A percentile compares a stretch with the other conserved stretches of the same genome.
These are phyloP conservation scores for Microplitis deprimator DNA, from an alignment of 2,888 invertebrate genomes.

Conservation along the genomic window DNA sequence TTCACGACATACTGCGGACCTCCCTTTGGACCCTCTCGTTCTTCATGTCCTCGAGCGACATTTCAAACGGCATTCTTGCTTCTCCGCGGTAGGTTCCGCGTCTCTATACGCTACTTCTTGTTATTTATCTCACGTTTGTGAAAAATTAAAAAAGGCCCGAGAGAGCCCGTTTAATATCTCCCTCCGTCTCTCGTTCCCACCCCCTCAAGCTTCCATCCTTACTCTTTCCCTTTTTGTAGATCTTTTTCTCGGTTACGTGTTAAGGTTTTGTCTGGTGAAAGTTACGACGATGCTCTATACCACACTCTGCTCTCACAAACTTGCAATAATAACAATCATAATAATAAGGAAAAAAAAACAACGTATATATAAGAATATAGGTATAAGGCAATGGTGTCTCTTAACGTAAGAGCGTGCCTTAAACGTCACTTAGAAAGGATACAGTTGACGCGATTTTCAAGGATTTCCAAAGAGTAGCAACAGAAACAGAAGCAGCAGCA, in stretches of 20 bases:
- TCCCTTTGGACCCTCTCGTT: conserved; percentile 34
- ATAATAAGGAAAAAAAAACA: background rate
- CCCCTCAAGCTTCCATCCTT: background rate
- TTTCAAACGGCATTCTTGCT: conserved; percentile 44
- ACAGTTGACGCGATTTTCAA: conserved; percentile 6
- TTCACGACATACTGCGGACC: conserved; percentile 39
- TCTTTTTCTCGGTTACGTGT: conserved; percentile 51
- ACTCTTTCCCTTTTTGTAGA: background rate
- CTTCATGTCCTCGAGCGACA: conserved; percentile 37
- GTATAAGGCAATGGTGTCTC: background rate
- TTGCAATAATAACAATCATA: background rate
- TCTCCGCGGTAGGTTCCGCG: conserved; percentile 36
- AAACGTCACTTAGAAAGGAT: background rate
- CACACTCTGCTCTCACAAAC: conserved; percentile 36
- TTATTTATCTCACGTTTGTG: conserved; percentile 60
- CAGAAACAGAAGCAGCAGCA: background rate
- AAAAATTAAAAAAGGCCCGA: conserved; percentile 53
- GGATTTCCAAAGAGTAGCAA: background rate
- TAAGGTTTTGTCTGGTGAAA: conserved; percentile 57
- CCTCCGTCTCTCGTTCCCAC: background rate
- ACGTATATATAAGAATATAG: background rate
- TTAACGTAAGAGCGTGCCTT: background rate
- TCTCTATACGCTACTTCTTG: conserved; percentile 48
- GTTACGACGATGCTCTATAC: conserved; percentile 51
- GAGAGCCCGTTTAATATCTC: background rate